Evolutionary conservation across 1,140 invertebrate species (phyloP).

Genomic region (Andricus grossulariae): DNA sequence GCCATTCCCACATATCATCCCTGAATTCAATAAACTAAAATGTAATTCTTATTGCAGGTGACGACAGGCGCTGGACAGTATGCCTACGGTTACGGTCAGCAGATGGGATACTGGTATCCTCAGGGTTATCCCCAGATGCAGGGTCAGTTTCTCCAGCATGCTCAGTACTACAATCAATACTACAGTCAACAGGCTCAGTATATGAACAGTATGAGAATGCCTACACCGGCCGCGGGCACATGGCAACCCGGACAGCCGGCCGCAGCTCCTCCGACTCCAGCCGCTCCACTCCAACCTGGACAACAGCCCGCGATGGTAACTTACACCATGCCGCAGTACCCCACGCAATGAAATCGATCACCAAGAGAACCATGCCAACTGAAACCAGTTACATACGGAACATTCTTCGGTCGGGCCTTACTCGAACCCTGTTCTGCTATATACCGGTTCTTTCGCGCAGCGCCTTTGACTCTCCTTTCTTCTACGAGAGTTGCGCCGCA

Average conservation of each 20-base stretch:
- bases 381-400: conserved; percentile 44
- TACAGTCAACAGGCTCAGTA: conserved; percentile 75
- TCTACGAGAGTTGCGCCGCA: background rate
- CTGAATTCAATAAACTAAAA: background rate
- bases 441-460: conserved; percentile 32
- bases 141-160: conserved; percentile 70
- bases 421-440: conserved; percentile 39
- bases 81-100: conserved; percentile 82
- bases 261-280: conserved; percentile 73
- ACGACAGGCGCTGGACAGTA: conserved; percentile 78
- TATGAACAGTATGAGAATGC: conserved; percentile 77
- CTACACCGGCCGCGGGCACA: conserved; percentile 75
- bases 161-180: conserved; percentile 78
- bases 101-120: conserved; percentile 89
- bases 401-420: conserved; percentile 38
- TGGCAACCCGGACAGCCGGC: conserved; percentile 76
- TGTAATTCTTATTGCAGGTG: conserved; percentile 53
- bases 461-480: background rate
- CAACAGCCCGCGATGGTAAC: conserved; percentile 84
- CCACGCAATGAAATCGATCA: conserved; percentile 81
- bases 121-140: conserved; percentile 81
- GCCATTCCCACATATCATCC: too few relatives aligned
- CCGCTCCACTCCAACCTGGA: conserved; percentile 73
- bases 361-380: conserved; percentile 39
- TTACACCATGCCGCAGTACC: conserved; percentile 87